These are phyloP conservation scores for Tribolium castaneum DNA, from an alignment of 1,140 invertebrate genomes.

Conservation along the genomic window DNA sequence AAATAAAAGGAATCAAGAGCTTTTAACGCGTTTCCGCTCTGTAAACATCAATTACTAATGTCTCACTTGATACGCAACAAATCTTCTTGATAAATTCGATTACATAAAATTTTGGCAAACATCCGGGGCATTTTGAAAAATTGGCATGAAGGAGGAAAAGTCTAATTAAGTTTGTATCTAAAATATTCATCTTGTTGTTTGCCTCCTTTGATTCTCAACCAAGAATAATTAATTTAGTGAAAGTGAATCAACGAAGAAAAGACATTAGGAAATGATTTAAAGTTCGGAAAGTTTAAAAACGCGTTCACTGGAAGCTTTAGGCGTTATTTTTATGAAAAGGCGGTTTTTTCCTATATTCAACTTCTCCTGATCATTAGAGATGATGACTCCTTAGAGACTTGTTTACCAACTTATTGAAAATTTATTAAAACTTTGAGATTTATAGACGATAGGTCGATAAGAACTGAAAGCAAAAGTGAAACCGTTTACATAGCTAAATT, in stretches of 20 bases:
- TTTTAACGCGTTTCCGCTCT: not conserved
- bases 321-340: not conserved
- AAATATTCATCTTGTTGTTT: not conserved
- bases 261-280: not conserved
- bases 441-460: not conserved
- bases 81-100: not conserved
- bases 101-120: not conserved
- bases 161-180: not conserved
- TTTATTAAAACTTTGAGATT: not conserved
- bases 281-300: not conserved
- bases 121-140: not conserved
- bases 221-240: not conserved
- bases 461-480: not conserved
- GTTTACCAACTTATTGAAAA: not conserved
- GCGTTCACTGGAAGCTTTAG: not conserved
- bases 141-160: not conserved
- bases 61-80: not conserved
- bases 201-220: not conserved
- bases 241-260: not conserved
- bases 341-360: not conserved
- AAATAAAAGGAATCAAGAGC: not conserved
- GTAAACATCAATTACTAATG: not conserved
- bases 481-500: not conserved
- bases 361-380: not conserved
- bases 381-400: not conserved